These are phyloP conservation scores for Mamestra configurata DNA, from an alignment of 1,140 invertebrate genomes.

Conservation along the genomic window DNA sequence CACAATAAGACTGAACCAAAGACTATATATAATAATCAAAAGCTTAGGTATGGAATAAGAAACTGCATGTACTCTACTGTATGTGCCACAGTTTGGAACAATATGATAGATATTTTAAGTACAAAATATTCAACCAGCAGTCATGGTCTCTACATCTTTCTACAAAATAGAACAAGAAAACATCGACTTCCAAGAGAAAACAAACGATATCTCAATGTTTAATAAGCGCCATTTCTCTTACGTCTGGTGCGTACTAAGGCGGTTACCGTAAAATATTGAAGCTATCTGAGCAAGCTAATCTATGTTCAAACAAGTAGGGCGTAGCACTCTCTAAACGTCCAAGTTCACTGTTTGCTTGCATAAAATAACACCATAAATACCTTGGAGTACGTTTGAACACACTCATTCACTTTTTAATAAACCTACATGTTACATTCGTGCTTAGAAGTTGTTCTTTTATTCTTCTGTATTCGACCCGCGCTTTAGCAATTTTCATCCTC, in stretches of 20 bases:
- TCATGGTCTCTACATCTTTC: too few species aligned
- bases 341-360: slow-evolving; percentile 33
- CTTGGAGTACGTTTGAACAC: not conserved
- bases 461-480: too few species aligned
- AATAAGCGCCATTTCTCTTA: slow-evolving; percentile 18
- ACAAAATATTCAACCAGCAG: too few species aligned
- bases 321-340: slow-evolving; percentile 44
- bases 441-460: not conserved
- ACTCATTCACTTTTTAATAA: not conserved
- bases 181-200: slow-evolving; percentile 2
- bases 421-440: slow-evolving; percentile 13
- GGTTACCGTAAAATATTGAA: slow-evolving; percentile 23
- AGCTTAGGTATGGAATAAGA: too few species aligned
- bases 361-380: slow-evolving; percentile 31
- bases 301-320: slow-evolving; percentile 49
- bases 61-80: too few species aligned
- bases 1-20: too few species aligned
- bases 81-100: too few species aligned
- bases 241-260: slow-evolving; percentile 17
- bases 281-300: slow-evolving; percentile 27
- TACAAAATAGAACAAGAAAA: not conserved
- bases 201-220: slow-evolving; percentile 16
- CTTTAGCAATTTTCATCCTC: too few species aligned
- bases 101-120: too few species aligned
- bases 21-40: too few species aligned